Evolutionary conservation across 2,888 invertebrate genomes (phyloP).

Genomic region (Ctena decussata): DNA sequence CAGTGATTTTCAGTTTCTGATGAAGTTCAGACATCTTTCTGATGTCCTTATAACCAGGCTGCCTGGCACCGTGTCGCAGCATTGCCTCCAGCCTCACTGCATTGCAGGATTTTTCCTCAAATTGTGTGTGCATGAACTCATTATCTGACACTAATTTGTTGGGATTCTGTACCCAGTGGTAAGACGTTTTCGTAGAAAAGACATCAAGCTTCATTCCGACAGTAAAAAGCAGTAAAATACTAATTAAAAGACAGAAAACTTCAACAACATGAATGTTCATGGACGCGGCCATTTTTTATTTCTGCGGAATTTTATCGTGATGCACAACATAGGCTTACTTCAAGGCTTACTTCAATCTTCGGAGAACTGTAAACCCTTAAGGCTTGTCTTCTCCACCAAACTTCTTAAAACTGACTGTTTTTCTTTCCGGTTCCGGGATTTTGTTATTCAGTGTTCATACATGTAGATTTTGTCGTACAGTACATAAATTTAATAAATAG

Average conservation of each 20-base stretch:
- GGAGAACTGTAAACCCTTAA: too few species aligned
- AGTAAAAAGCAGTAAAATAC: not conserved
- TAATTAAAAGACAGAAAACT: not conserved
- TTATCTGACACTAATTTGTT: conserved; percentile 53
- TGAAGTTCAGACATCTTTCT: conserved; percentile 72
- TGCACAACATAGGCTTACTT: not conserved
- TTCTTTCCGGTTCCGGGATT: too few species aligned
- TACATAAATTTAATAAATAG: too few species aligned
- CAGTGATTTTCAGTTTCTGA: conserved; percentile 63
- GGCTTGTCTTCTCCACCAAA: too few species aligned
- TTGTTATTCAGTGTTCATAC: too few species aligned
- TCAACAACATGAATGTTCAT: not conserved
- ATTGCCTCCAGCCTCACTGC: conserved; percentile 72
- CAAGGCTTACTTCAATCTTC: too few species aligned
- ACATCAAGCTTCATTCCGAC: conserved; percentile 20
- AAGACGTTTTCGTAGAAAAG: conserved; percentile 81
- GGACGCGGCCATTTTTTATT: conserved; percentile 46
- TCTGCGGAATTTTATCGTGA: not conserved
- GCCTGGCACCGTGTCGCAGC: conserved; percentile 80
- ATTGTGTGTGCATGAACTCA: conserved; percentile 64
- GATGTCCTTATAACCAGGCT: conserved; percentile 80
- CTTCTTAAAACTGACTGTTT: too few species aligned
- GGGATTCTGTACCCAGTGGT: conserved; percentile 67
- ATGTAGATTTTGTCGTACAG: too few species aligned
- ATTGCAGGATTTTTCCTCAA: conserved; percentile 61